Evolutionary conservation across 2,113 vertebrate genomes (phyloP).

Genomic region (Sinocyclocheilus rhinocerous): DNA sequence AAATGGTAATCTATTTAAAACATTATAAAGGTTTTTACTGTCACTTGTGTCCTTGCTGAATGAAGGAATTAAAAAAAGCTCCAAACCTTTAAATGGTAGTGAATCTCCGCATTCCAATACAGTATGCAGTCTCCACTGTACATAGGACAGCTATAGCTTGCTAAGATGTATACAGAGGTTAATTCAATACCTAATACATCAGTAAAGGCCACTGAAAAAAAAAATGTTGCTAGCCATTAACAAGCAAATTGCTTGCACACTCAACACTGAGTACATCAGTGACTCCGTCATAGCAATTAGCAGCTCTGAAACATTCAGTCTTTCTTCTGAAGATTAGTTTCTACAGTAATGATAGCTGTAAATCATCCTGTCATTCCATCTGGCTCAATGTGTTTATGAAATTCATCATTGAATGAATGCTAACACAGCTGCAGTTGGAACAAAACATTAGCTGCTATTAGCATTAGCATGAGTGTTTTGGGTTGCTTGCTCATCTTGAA

Average conservation of each 20-base stretch:
- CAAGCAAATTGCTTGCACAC: conserved; percentile 4
- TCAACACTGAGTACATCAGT: conserved; percentile 12
- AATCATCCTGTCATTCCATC: conserved; percentile 23
- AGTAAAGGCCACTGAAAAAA: neutral
- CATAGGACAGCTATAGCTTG: neutral
- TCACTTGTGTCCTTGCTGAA: no score
- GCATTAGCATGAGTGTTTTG: neutral
- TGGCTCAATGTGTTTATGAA: neutral
- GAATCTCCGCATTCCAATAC: neutral
- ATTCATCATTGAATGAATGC: neutral
- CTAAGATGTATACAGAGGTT: conserved; percentile 4
- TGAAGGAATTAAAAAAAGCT: no score
- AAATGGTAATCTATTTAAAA: no score
- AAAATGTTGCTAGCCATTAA: conserved; percentile 2
- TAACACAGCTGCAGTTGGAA: neutral
- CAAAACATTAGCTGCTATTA: conserved; percentile 11
- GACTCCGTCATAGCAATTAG: conserved; percentile 5
- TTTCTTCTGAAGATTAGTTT: conserved; percentile 16
- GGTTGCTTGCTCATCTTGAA: neutral
- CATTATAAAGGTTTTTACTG: no score
- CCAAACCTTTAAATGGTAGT: neutral
- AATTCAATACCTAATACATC: neutral
- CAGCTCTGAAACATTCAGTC: neutral
- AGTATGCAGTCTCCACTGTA: neutral
- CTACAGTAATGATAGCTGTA: conserved; percentile 1